Evolutionary conservation across 2,888 invertebrate species (phyloP), one percentile per base, ranked within the genome.

Genomic region (Achlya flavicornis): DNA sequence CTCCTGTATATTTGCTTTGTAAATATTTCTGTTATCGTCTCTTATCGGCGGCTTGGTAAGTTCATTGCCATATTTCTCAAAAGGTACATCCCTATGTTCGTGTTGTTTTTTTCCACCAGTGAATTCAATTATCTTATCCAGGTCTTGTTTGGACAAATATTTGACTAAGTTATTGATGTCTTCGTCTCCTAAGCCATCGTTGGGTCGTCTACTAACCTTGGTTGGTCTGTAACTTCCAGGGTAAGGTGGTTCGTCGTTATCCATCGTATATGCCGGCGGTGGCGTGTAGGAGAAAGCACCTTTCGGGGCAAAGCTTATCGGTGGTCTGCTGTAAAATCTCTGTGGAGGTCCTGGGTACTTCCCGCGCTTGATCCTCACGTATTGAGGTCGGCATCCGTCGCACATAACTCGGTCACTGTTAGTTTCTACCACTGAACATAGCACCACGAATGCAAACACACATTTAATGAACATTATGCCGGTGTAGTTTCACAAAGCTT

Each of bases 101-200:
- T 63, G 66, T 46, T 76, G 79, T 12, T 81, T 78, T 61, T 79
- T 83, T 11, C 78, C 83, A 11, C 78, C 79, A 7, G 92, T 87
- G 1, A 85, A 80, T 64, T 91, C 86, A 7, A 93, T 70, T 33
- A 93, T 84, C 70, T 87, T 91, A 72, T 91, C 86, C 65, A 93
- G 68, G 71, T 93, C 92, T 70, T 90, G 84, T 76, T 91, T 88
- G 4, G 91, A 88, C 57, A 93, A 77, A 73, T 90, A 81, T 79
- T 89, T 90, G 26, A 91, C 77, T 46, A 93, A 70, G 61, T 91
- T 92, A 66, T 80, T 85, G 43, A 93, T 79, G 61, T 93, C 91
- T 62, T 90, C 88, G 12, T 90, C 90, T 32, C 81, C 85, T 69
- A 92, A 81, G 48, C 86, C 87, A 14, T 86, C 85, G 63, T 78